These are phyloP conservation scores for Pogonomyrmex californicus DNA, from an alignment of 1,140 invertebrate species.

Conservation along the genomic window DNA sequence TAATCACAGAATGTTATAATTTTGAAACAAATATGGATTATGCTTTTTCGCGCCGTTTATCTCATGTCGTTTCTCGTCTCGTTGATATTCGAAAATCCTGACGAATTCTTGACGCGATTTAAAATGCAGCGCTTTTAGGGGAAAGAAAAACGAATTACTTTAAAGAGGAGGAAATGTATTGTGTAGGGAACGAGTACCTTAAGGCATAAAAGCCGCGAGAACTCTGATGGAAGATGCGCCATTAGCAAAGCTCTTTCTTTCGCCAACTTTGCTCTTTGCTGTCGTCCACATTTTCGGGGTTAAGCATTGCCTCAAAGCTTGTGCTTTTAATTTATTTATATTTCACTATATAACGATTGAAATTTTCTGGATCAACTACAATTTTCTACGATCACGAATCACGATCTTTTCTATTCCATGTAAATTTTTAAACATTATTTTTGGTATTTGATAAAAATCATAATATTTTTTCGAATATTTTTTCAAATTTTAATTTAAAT, in stretches of 20 bases:
- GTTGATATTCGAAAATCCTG: neutral
- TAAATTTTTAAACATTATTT: neutral
- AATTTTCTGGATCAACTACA: slow-evolving; percentile 20
- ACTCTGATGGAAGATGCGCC: slow-evolving; percentile 18
- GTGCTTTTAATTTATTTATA: slow-evolving; percentile 19
- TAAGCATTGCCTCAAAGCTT: slow-evolving; percentile 28
- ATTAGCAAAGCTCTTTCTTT: slow-evolving; percentile 47
- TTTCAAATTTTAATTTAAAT: neutral
- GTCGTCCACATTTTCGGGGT: slow-evolving; percentile 44
- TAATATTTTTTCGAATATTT: neutral
- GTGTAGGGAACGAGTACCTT: slow-evolving; percentile 20
- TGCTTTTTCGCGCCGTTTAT: neutral
- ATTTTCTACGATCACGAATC: neutral
- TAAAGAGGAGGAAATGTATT: slow-evolving; percentile 58
- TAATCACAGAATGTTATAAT: neutral
- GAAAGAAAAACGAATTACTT: slow-evolving; percentile 38
- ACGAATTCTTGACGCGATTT: slow-evolving; percentile 42
- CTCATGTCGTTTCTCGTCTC: neutral
- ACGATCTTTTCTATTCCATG: neutral
- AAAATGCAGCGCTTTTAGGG: slow-evolving; percentile 32
- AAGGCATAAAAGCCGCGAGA: slow-evolving; percentile 48
- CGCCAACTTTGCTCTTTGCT: slow-evolving; percentile 47
- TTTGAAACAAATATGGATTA: neutral
- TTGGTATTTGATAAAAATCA: neutral
- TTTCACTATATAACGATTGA: neutral